Percentiles rank a stretch among this genome's conserved stretches.
phyloP scores from a whole-genome alignment of 2,113 vertebrate genomes.

The Carassius auratus region DNA sequence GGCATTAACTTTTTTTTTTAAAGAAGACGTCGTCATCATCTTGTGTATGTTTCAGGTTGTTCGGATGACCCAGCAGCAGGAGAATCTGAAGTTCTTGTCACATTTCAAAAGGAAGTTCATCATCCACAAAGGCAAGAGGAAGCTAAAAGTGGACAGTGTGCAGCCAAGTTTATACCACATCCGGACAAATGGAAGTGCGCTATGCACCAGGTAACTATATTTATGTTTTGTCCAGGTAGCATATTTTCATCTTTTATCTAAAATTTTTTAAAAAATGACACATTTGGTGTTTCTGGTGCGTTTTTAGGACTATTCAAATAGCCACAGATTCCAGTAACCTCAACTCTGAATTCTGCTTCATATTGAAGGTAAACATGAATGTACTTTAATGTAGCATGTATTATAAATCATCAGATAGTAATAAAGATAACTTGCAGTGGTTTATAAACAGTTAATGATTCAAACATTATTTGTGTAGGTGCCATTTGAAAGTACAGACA shows the following conservation, averaged over 20 bases:
- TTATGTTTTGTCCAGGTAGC: not conserved
- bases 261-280: not conserved
- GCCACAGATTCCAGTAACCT: constrained; percentile 89
- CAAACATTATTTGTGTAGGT: constrained; percentile 75
- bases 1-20: not conserved
- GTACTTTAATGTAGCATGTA: not conserved
- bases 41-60: constrained; percentile 81
- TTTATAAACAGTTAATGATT: not conserved
- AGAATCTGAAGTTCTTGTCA: constrained; percentile 96
- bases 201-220: constrained; percentile 87
- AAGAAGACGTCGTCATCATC: not conserved
- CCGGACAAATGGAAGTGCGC: constrained; percentile 92
- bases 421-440: not conserved
- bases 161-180: constrained; percentile 97
- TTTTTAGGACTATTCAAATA: constrained; percentile 92
- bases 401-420: not conserved
- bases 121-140: constrained; percentile 94
- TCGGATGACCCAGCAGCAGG: constrained; percentile 98
- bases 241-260: not conserved
- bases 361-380: constrained; percentile 85
- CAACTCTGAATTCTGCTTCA: constrained; percentile 97
- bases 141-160: constrained; percentile 76
- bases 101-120: constrained; percentile 99
- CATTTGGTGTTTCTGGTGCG: not conserved
- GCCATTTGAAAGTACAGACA: constrained; percentile 96